Conservation (phyloP, 2,113 vertebrate species). For the Antechinus stuartii region DNA sequence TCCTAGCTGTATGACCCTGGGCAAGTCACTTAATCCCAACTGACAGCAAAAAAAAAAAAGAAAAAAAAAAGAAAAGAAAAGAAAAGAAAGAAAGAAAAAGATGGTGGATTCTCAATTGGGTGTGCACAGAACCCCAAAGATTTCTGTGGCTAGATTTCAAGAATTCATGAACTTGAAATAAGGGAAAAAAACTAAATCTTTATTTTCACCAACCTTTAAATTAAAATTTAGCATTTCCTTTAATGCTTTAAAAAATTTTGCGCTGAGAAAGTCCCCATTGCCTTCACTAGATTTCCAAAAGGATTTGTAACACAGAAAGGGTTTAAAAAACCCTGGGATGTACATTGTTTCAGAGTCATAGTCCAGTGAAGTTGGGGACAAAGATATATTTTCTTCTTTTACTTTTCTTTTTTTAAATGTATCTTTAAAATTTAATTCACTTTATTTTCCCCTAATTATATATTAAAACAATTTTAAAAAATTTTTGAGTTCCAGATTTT, state of each 20-base stretch:
- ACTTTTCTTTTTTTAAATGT: too few species aligned
- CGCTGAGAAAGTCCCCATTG: neutral
- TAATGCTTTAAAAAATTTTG: neutral
- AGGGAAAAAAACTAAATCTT: neutral
- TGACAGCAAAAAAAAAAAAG: neutral
- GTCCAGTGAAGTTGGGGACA: neutral
- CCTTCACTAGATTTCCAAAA: neutral
- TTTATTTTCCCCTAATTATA: too few species aligned
- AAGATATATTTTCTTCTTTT: neutral
- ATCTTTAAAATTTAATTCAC: too few species aligned
- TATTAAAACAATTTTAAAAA: too few species aligned
- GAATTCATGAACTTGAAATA: too few species aligned
- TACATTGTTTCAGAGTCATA: neutral
- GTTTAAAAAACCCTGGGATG: neutral
- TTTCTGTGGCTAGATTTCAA: neutral
- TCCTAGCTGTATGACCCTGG: too few species aligned
- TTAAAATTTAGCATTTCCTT: neutral
- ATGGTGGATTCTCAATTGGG: neutral
- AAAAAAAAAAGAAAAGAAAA: too few species aligned
- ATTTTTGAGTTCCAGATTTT: neutral
- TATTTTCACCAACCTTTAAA: neutral
- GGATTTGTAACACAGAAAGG: neutral
- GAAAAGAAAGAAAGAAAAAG: neutral
- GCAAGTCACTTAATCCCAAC: too few species aligned
- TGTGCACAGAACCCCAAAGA: neutral